Conservation (phyloP, 1,140 invertebrate species). For the Copidosoma floridanum region DNA sequence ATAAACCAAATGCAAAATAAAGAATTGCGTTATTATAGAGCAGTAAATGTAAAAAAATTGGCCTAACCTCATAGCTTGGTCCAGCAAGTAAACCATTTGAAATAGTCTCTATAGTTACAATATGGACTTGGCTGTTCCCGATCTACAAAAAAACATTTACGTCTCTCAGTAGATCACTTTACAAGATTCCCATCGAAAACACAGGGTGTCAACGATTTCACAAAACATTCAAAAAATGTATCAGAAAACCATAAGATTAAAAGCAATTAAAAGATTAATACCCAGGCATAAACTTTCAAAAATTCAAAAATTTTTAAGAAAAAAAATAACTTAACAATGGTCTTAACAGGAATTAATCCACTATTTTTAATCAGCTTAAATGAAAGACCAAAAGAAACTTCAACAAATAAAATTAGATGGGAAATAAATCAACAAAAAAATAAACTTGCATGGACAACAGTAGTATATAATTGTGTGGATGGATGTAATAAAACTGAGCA, state of each 20-base stretch:
- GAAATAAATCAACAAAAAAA: neutral
- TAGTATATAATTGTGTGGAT: too few species aligned
- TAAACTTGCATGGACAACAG: neutral
- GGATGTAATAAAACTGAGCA: neutral
- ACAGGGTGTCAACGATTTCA: conserved; percentile 43
- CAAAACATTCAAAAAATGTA: conserved; percentile 41
- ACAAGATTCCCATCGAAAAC: conserved; percentile 42
- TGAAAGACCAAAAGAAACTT: conserved; percentile 6
- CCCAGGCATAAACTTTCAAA: conserved; percentile 22
- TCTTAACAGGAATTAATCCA: conserved; percentile 20
- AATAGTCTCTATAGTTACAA: conserved; percentile 26
- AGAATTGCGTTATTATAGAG: too few species aligned
- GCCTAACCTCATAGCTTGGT: too few species aligned
- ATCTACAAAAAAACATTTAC: conserved; percentile 23
- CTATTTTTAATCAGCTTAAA: conserved; percentile 26
- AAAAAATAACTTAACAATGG: conserved; percentile 15
- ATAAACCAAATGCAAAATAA: too few species aligned
- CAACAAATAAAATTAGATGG: neutral
- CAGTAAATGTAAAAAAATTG: too few species aligned
- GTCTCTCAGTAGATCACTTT: too few species aligned
- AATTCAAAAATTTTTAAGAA: conserved; percentile 26
- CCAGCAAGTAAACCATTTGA: too few species aligned
- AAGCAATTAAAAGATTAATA: conserved; percentile 25
- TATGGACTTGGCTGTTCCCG: conserved; percentile 25
- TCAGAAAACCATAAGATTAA: conserved; percentile 34